Conservation (phyloP, 1,140 invertebrate genomes). For the Orchestia grillus region DNA sequence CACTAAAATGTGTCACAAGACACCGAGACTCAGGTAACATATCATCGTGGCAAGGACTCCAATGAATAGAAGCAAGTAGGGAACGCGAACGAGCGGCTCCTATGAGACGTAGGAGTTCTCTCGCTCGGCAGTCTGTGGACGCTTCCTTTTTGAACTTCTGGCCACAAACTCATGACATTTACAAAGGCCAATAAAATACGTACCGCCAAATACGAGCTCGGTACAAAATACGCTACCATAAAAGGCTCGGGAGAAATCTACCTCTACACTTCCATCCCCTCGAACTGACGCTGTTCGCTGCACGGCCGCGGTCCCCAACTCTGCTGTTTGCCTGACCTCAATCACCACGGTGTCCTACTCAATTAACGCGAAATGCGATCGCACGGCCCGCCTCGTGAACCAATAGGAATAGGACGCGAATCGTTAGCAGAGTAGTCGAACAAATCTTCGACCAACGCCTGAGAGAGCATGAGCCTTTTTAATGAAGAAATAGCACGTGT, state of each 20-base stretch:
- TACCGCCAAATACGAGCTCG: not conserved
- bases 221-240: not conserved
- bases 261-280: not conserved
- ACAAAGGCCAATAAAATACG: constrained; percentile 8
- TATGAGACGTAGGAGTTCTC: not conserved
- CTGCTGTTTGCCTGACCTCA: not conserved
- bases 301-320: not conserved
- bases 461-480: not conserved
- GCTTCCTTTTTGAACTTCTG: not conserved
- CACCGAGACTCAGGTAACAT: not conserved
- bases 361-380: not conserved
- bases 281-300: not conserved
- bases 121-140: not conserved
- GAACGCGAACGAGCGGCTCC: too few relatives aligned
- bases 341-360: not conserved
- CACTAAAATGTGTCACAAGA: not conserved
- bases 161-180: not conserved
- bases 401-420: not conserved
- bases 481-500: not conserved
- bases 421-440: not conserved
- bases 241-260: not conserved
- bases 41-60: not conserved
- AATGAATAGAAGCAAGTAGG: not conserved
- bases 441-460: not conserved
- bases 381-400: not conserved